These are phyloP conservation scores for Trididemnum miniatum DNA, from an alignment of 23 tunicate species.

Conservation along the genomic window DNA sequence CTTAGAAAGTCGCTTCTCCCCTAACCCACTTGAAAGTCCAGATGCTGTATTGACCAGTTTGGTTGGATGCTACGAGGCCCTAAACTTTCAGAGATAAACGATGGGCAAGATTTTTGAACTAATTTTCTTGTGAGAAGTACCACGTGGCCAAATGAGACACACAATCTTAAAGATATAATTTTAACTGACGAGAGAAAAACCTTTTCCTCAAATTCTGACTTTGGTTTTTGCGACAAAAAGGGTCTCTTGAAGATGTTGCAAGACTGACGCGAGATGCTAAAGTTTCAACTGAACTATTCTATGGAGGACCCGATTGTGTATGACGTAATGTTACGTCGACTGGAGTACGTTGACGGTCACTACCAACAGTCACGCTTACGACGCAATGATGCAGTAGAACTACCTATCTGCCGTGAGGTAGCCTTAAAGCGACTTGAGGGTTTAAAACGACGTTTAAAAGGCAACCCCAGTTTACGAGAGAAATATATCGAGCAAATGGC, in stretches of 20 bases:
- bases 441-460: no score
- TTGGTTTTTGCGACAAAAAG: background rate
- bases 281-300: background rate
- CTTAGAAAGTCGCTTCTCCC: background rate
- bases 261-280: background rate
- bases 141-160: background rate
- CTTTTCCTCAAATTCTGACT: background rate
- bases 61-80: background rate
- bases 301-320: constrained; percentile 10
- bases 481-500: no score
- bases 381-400: background rate
- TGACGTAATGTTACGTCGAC: background rate
- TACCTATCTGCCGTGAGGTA: no score
- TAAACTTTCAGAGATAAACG: background rate
- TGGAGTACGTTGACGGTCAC: background rate
- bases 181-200: background rate
- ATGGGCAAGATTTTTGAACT: background rate
- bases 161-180: background rate
- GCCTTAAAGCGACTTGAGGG: no score
- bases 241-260: background rate
- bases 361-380: background rate
- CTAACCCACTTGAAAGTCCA: no score
- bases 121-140: background rate
- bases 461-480: no score
- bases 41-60: no score